These are phyloP conservation scores for Tursiops truncatus DNA, from an alignment of 2,113 vertebrate genomes.

Conservation along the genomic window DNA sequence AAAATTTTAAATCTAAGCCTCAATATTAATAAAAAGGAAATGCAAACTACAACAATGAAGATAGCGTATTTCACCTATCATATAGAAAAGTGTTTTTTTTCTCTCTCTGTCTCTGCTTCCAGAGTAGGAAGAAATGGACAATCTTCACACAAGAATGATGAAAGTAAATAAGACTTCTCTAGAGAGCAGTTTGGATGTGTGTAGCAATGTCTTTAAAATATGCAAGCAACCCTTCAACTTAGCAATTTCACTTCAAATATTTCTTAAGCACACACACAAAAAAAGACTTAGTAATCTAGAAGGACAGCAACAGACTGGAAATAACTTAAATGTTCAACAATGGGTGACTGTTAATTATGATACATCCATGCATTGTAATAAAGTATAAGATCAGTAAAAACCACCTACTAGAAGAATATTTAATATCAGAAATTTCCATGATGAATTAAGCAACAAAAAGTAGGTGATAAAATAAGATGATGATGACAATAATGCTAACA, in stretches of 20 bases:
- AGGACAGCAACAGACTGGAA: not conserved
- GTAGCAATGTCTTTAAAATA: not conserved
- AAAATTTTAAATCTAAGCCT: not conserved
- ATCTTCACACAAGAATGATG: not conserved
- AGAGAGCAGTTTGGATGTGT: not conserved
- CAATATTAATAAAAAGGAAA: not conserved
- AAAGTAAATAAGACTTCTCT: not conserved
- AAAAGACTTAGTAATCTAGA: not conserved
- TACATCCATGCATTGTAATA: not conserved
- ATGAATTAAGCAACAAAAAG: not conserved
- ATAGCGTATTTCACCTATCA: not conserved
- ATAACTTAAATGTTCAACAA: not conserved
- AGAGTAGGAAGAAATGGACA: not conserved
- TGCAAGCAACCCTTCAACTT: not conserved
- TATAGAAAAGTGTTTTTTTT: not conserved
- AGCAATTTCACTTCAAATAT: not conserved
- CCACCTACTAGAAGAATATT: not conserved
- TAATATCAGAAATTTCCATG: not conserved
- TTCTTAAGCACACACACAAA: not conserved
- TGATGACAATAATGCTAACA: not conserved
- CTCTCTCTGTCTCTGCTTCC: not conserved
- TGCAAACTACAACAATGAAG: not conserved
- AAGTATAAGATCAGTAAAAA: not conserved
- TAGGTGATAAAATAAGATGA: not conserved
- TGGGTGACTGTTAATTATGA: not conserved